Evolutionary conservation across 2,113 vertebrate species (phyloP).

Genomic region (Agapornis roseicollis): DNA sequence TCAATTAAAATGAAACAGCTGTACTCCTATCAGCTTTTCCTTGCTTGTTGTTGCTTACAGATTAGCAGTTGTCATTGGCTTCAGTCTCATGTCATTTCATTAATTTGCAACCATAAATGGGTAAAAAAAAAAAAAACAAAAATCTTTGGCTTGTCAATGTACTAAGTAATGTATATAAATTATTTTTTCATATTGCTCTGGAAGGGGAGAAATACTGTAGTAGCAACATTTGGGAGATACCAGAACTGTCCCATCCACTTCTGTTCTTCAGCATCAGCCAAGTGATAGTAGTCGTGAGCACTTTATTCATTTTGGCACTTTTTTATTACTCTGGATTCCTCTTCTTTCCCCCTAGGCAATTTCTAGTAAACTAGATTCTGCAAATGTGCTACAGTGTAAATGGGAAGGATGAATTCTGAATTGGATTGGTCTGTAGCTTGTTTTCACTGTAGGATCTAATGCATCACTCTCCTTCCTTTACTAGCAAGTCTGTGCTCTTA

Average conservation of each 20-base stretch:
- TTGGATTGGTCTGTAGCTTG: background rate
- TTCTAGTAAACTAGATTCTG: background rate
- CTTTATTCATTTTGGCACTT: background rate
- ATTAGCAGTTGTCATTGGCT: conserved; percentile 81
- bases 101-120: conserved; percentile 84
- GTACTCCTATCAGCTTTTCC: conserved; percentile 74
- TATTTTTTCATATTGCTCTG: background rate
- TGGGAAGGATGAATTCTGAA: background rate
- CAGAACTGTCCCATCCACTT: rapidly evolving
- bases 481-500: background rate
- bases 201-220: background rate
- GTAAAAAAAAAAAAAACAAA: conserved; percentile 66
- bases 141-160: conserved; percentile 57
- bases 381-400: background rate
- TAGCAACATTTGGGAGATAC: background rate
- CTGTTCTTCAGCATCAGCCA: background rate
- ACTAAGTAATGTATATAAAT: background rate
- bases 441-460: background rate
- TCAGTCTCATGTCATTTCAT: conserved; percentile 78
- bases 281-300: background rate
- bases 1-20: conserved; percentile 82
- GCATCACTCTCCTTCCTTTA: background rate
- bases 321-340: background rate
- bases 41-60: conserved; percentile 78
- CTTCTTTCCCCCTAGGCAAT: background rate